Percentiles rank a stretch among this genome's conserved stretches.
Evolutionary conservation across 2,888 invertebrate genomes (phyloP).

Genomic region (Ypsolopha scabrella): DNA sequence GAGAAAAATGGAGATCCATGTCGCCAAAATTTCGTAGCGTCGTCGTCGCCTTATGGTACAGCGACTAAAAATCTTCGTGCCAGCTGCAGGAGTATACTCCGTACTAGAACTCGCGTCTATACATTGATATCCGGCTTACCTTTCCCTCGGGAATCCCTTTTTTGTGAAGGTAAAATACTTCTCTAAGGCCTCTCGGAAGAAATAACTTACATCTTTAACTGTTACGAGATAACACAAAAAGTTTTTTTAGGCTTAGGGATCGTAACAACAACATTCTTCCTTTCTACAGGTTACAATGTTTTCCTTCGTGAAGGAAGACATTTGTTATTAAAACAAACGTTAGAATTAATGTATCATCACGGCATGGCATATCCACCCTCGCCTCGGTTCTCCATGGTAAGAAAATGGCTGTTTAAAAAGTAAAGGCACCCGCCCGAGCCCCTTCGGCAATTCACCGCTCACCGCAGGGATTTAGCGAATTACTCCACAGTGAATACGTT

Average conservation of each 20-base stretch:
- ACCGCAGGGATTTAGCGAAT: conserved; percentile 27
- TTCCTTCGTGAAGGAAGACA: conserved; percentile 5
- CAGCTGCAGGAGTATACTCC: no score
- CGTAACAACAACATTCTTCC: conserved; percentile 12
- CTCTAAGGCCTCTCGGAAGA: not conserved
- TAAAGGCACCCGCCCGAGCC: not conserved
- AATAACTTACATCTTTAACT: not conserved
- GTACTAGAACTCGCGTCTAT: not conserved
- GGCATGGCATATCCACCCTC: conserved; percentile 12
- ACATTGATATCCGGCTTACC: conserved; percentile 1
- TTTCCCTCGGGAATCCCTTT: not conserved
- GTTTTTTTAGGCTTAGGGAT: conserved; percentile 2
- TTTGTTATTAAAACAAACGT: conserved; percentile 24
- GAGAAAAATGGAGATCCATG: no score
- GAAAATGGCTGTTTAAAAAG: not conserved
- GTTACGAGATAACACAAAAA: not conserved
- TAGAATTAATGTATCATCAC: conserved; percentile 15
- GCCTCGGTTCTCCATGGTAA: conserved; percentile 1
- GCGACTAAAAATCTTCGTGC: no score
- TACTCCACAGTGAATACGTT: conserved; percentile 23
- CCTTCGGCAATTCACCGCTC: conserved; percentile 19
- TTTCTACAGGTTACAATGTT: conserved; percentile 8
- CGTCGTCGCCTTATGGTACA: no score
- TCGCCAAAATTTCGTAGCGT: no score
- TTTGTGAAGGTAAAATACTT: not conserved